Evolutionary conservation across 2,888 invertebrate genomes (phyloP), one percentile per base, ranked within the genome.

Genomic region (Heteromurus nitidus): DNA sequence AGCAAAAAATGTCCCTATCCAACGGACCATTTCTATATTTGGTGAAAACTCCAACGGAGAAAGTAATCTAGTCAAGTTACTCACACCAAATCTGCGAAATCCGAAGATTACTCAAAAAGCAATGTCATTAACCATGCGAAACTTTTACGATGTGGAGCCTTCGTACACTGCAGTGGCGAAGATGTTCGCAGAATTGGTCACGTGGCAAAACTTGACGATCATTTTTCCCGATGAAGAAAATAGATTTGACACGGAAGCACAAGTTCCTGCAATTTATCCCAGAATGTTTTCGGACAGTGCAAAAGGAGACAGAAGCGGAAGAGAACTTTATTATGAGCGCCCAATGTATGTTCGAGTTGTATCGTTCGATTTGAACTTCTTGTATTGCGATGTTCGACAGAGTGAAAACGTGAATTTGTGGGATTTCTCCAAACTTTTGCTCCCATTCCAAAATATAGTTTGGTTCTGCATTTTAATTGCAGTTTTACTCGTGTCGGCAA

Each of bases 341-440:
- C 62, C 69, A 13, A 50, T 77, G 53, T 69, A 67, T 16, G 50
- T 18, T 0, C 1, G 11, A 1, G 47, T 68, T 16, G 24, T 3
- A 5, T 18, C 24, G 16, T n/a, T 47, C 1, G 69, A 77, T 24
- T 42, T 44, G n/a, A 77, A 77, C 20, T 79, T 79, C n/a, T 18
- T 64, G 55, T 79, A 79, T 26, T 79, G 79, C n/a, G 28, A 16
- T 11, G 9, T 55, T 44, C 64, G 42, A 1, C 5, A 42, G 13
- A 53, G n/a, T 1, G 77, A 44, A n/a, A 26, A 69, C 0, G 18
- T 62, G 11, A 69, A 50, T n/a, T 30, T 31, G 5, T 70, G 70
- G 79, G 64, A 70, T 16, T 79, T 70, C 11, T 31, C 70, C 22
- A 58, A 64, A 3, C 31, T 72, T 3, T 36, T 62, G 1, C 16